Base-by-base conservation (phyloP, 2,888 invertebrate species). In the Lasioglossum vierecki region DNA sequence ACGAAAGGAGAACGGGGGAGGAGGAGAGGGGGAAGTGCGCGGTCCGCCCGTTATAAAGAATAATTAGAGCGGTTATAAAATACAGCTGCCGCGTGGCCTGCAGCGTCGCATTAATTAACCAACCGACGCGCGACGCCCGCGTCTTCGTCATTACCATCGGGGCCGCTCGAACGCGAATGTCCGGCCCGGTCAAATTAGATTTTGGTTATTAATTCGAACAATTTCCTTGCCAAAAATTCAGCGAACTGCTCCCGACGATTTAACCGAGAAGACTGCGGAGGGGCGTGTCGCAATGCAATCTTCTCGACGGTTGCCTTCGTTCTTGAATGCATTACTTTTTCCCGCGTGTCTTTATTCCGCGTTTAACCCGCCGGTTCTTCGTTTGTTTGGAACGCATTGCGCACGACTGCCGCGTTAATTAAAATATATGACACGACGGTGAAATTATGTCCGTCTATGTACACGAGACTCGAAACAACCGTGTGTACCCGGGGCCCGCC, bases 391-490 rank as follows among this genome's bases (percentile, higher is more conserved):
- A 35, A 66, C 66, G 66, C 22, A 22, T 66, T 66, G 8, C 66
- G 66, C 6, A 44, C 22, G 63, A 53, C 60, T 44, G 53, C 53
- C 57, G 79, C 63, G 71, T 84, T 83, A 83, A 84, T 84, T 84
- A 84, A 84, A 84, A 79, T 46, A 84, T 53, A 71, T 41, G 49
- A 78, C 72, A 66, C 13, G 13, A 81, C 63, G 60, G 53, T 46
- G 71, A 84, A 83, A 83, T 83, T 49, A 79, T 66, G 63, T 53
- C 18, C n/a, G n/a, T 60, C 44, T 84, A 71, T 83, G 46, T 82
- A 41, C 83, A 70, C 44, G 82, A 72, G 72, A 76, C 66, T 35
- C 66, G 22, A 35, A 66, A 66, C 22, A 66, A 6, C 15, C 30
- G 2, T 22, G 53, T 63, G 63, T 63, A 63, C 63, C 30, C 30